Conservation (phyloP, 2,113 vertebrate genomes). For the Ictidomys tridecemlineatus region DNA sequence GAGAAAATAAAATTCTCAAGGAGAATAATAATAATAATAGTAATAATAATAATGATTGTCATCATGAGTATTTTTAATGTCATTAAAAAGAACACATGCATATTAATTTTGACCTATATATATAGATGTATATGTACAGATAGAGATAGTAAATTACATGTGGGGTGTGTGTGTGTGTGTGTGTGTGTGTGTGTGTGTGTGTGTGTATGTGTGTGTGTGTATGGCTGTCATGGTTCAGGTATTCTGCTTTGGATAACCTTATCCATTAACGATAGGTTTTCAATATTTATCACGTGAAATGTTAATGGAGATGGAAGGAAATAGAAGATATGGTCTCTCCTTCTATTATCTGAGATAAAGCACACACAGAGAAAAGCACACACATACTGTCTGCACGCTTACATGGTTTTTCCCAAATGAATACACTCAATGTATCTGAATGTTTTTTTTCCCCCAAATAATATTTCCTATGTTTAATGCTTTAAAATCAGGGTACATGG, state of each 20-base stretch:
- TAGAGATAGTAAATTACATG: not conserved
- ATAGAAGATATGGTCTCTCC: not conserved
- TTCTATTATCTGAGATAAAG: not conserved
- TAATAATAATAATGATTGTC: not conserved
- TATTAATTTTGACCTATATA: not conserved
- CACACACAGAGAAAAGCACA: not conserved
- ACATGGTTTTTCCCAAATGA: not conserved
- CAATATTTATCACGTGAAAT: not conserved
- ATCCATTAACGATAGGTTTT: slow-evolving; percentile 2
- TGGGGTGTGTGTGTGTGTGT: no score
- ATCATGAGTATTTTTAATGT: not conserved
- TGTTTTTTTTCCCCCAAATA: not conserved
- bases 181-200: no score
- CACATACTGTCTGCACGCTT: not conserved
- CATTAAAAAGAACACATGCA: not conserved
- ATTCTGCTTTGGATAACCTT: not conserved
- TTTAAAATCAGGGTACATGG: not conserved
- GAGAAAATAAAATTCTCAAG: slow-evolving; percentile 31
- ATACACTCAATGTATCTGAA: not conserved
- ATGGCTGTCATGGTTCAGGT: not conserved
- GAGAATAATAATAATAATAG: no score
- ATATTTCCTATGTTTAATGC: not conserved
- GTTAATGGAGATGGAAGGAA: not conserved
- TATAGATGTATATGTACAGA: not conserved
- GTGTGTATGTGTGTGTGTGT: no score